Conservation (phyloP, 2,888 invertebrate species). For the Dolichomitus sp. region DNA sequence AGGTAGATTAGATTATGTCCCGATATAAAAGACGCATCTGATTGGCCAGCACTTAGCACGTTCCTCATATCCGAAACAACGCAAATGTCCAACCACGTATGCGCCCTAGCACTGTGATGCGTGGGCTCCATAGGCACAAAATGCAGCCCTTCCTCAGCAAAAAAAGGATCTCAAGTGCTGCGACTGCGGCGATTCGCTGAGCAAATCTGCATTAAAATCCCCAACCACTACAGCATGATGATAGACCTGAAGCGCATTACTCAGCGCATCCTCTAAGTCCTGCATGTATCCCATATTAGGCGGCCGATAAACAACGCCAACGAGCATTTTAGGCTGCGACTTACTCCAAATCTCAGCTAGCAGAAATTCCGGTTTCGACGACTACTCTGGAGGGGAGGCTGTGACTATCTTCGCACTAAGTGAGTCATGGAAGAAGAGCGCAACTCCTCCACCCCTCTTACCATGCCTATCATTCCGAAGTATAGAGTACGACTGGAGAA, state of each 20-base stretch:
- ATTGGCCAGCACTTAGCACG: background rate
- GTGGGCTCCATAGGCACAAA: background rate
- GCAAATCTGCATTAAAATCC: background rate
- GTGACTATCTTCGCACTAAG: too few species aligned
- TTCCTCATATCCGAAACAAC: background rate
- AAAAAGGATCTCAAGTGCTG: background rate
- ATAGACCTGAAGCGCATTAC: background rate
- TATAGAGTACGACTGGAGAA: too few species aligned
- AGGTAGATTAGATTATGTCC: background rate
- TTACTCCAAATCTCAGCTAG: background rate
- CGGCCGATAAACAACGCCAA: conserved; percentile 1
- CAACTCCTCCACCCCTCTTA: too few species aligned
- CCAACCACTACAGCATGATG: background rate
- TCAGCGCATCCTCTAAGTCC: background rate
- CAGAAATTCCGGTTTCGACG: background rate
- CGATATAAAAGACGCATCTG: too few species aligned
- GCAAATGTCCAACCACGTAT: conserved; percentile 1
- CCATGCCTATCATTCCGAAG: too few species aligned
- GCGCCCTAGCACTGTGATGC: background rate
- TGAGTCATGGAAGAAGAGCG: too few species aligned
- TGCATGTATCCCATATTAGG: background rate
- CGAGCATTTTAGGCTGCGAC: background rate
- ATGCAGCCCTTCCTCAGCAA: background rate
- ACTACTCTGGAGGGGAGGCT: too few species aligned
- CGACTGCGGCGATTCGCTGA: background rate